Conservation (phyloP, 2,888 invertebrate species). For the Ormia ochracea region DNA sequence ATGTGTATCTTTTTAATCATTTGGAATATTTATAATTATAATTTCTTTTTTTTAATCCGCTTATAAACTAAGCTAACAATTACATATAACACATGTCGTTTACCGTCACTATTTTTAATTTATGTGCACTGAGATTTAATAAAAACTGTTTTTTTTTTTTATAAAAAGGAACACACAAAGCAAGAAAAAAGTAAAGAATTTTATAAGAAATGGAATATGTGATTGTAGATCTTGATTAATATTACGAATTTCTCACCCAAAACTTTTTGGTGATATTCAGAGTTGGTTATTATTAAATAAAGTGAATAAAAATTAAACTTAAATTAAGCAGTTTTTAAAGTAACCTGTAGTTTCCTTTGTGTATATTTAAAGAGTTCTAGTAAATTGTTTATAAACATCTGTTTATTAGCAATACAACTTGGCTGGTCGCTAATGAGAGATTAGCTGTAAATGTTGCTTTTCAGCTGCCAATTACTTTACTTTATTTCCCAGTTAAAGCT, state of each 20-base stretch:
- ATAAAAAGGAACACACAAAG: neutral
- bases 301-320: too few relatives aligned
- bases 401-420: too few relatives aligned
- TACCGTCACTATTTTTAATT: slow-evolving; percentile 25
- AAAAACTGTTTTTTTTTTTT: too few relatives aligned
- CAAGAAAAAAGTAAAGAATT: neutral
- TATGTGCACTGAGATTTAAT: slow-evolving; percentile 52
- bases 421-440: too few relatives aligned
- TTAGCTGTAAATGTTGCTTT: too few relatives aligned
- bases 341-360: neutral
- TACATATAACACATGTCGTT: slow-evolving; percentile 55
- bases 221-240: neutral
- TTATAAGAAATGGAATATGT: neutral
- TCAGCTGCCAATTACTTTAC: too few relatives aligned
- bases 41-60: slow-evolving; percentile 33
- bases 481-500: too few relatives aligned
- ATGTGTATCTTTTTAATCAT: slow-evolving; percentile 12
- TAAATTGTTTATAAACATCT: too few relatives aligned
- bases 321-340: neutral
- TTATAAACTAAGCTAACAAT: slow-evolving; percentile 61
- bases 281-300: neutral
- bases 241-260: neutral
- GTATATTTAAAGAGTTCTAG: too few relatives aligned
- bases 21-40: neutral
- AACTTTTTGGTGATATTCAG: neutral